Conservation (phyloP, 2,888 invertebrate species). For the Epiblema foenella region DNA sequence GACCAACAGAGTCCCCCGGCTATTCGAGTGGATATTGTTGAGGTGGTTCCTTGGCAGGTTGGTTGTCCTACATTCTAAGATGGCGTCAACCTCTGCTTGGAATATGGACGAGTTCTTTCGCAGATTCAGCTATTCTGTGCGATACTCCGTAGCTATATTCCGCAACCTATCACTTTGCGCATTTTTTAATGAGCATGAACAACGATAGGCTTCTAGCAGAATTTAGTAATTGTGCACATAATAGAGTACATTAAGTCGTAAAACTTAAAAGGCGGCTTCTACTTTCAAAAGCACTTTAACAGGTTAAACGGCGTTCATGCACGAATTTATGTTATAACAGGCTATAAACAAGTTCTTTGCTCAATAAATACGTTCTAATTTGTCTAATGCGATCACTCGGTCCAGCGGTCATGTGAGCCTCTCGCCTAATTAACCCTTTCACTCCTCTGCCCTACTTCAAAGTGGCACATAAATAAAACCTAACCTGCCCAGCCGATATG, state of each 20-base stretch:
- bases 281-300: conserved; percentile 23
- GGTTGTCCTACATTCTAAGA: no score
- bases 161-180: fast-evolving
- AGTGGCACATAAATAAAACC: conserved; percentile 73
- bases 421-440: conserved; percentile 82
- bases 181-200: not conserved
- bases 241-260: not conserved
- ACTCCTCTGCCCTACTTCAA: conserved; percentile 76
- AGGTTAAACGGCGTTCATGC: conserved; percentile 28
- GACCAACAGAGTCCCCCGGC: no score
- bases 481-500: conserved; percentile 54
- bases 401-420: conserved; percentile 73
- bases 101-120: no score
- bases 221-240: not conserved
- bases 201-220: not conserved
- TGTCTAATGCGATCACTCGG: conserved; percentile 77
- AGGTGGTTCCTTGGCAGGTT: no score
- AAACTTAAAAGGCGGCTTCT: not conserved
- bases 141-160: no score
- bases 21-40: no score
- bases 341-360: conserved; percentile 72
- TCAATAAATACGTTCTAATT: conserved; percentile 80
- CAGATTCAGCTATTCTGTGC: no score
- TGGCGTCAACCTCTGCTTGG: no score
- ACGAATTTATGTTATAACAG: conserved; percentile 49